Conservation (phyloP, 2,113 vertebrate species). For the Stercorarius parasiticus region DNA sequence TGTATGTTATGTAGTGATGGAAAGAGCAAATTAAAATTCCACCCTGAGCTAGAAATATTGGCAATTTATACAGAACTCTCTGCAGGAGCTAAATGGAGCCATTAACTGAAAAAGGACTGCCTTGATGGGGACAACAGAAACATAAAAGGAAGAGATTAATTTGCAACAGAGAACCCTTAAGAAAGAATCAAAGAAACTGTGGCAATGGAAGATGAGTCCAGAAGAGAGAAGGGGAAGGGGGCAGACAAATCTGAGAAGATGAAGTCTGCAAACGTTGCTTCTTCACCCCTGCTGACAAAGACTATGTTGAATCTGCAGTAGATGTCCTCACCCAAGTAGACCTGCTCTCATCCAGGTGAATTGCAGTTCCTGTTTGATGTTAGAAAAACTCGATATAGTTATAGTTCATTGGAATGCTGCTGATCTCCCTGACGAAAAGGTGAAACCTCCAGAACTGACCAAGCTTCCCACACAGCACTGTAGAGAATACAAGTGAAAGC, state of each 20-base stretch:
- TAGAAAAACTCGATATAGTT: neutral
- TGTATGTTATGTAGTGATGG: neutral
- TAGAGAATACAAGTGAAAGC: neutral
- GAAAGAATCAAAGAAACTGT: neutral
- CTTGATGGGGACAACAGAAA: neutral
- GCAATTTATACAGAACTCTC: neutral
- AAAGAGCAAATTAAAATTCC: slow-evolving; percentile 26
- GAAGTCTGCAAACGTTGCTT: neutral
- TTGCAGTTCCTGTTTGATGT: neutral
- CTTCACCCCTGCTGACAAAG: neutral
- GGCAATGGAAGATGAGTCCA: neutral
- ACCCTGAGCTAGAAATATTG: neutral
- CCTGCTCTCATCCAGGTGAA: neutral
- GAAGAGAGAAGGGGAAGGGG: neutral
- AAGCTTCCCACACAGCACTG: neutral
- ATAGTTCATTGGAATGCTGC: neutral
- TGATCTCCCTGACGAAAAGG: neutral
- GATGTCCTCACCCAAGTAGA: neutral
- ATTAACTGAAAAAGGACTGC: slow-evolving; percentile 19
- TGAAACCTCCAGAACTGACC: neutral
- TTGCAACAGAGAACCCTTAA: neutral
- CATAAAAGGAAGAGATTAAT: neutral
- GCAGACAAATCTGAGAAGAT: neutral
- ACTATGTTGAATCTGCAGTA: neutral
- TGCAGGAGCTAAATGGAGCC: neutral